Conservation (phyloP, 2,888 invertebrate species). For the Dicyrtomina minuta region DNA sequence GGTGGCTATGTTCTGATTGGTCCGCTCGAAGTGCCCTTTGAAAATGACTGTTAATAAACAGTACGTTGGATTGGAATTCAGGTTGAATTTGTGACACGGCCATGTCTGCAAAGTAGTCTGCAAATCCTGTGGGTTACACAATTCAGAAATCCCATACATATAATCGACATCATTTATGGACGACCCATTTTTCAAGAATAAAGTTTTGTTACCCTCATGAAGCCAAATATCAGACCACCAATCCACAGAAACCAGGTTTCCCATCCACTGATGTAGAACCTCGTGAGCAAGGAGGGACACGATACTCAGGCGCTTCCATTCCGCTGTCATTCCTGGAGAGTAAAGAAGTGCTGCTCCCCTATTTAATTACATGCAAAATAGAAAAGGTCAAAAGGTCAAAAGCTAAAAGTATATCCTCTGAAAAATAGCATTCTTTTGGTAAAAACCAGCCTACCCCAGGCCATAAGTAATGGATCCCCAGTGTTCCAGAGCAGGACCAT, state of each 20-base stretch:
- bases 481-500: slow-evolving; percentile 20
- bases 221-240: slow-evolving; percentile 19
- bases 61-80: slow-evolving; percentile 10
- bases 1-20: background rate
- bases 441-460: slow-evolving; percentile 11
- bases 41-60: slow-evolving; percentile 15
- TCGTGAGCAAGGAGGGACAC: slow-evolving; percentile 16
- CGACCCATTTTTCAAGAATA: no score
- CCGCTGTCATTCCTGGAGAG: slow-evolving; percentile 9
- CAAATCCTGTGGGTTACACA: no score
- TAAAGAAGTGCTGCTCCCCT: slow-evolving; percentile 2
- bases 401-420: no score
- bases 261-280: slow-evolving; percentile 18
- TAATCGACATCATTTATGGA: no score
- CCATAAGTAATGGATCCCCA: slow-evolving; percentile 25
- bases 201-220: slow-evolving; percentile 4
- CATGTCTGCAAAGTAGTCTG: slow-evolving; percentile 16
- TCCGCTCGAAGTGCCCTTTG: slow-evolving; percentile 13
- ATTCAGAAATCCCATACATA: no score
- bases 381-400: background rate
- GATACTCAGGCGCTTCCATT: slow-evolving; percentile 18
- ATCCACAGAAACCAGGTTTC: slow-evolving; percentile 3
- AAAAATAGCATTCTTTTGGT: no score
- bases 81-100: slow-evolving; percentile 5
- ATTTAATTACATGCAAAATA: background rate